A percentile compares a stretch with the other conserved stretches of the same genome.
These are phyloP conservation scores for Anableps anableps DNA, from an alignment of 2,797 vertebrate species.

Conservation along the genomic window DNA sequence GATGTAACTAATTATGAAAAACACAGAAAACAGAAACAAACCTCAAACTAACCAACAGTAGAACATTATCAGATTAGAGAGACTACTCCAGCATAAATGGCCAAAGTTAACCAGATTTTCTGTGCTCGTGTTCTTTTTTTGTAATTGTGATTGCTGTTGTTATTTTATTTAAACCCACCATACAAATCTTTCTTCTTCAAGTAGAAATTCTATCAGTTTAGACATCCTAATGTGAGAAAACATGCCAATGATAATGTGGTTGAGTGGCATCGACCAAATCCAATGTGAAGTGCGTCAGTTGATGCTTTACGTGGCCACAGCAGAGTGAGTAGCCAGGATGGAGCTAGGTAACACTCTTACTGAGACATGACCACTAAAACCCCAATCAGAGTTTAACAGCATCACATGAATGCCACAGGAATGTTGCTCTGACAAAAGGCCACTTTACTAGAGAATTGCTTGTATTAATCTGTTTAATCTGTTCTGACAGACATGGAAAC, in stretches of 20 bases:
- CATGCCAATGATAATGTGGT: constrained; percentile 1
- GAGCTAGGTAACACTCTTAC: constrained; percentile 8
- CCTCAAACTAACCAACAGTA: background rate
- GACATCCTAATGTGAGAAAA: constrained; percentile 14
- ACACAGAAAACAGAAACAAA: background rate
- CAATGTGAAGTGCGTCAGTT: constrained; percentile 27
- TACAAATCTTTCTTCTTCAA: background rate
- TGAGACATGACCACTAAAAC: constrained; percentile 48
- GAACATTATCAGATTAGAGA: background rate
- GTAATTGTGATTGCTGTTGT: background rate
- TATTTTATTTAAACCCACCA: background rate
- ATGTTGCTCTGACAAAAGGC: constrained; percentile 15
- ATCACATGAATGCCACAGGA: constrained; percentile 43
- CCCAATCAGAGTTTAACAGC: constrained; percentile 28
- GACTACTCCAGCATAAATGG: background rate
- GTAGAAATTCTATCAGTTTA: background rate
- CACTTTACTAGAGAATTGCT: constrained; percentile 17
- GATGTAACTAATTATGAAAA: background rate
- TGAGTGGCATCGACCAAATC: constrained; percentile 14
- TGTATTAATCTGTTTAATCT: constrained; percentile 16
- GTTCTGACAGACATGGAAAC: background rate
- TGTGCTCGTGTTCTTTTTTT: background rate
- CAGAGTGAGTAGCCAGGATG: constrained; percentile 23
- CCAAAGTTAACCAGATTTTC: background rate
- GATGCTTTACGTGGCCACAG: constrained; percentile 26